These are phyloP conservation scores for Ophion ellenae DNA, from an alignment of 2,888 invertebrate genomes.

Conservation along the genomic window DNA sequence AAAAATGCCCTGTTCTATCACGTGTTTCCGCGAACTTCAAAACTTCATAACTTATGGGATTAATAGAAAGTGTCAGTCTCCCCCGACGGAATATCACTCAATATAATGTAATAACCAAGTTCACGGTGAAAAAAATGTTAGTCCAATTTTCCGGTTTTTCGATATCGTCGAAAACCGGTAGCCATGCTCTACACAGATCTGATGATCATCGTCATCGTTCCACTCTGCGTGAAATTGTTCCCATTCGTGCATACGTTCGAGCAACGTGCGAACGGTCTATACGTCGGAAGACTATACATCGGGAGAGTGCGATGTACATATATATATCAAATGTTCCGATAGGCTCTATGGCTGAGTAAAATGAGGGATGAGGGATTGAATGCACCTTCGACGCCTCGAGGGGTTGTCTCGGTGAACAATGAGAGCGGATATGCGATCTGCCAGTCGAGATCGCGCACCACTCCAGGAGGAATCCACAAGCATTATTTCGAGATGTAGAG, in stretches of 20 bases:
- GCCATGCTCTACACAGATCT: neutral
- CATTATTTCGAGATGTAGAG: conserved; percentile 56
- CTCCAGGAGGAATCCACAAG: conserved; percentile 57
- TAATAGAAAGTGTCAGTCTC: no score
- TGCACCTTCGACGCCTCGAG: conserved; percentile 64
- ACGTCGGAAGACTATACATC: conserved; percentile 14
- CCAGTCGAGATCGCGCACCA: conserved; percentile 42
- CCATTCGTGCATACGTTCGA: neutral
- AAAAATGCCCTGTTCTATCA: no score
- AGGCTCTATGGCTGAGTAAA: conserved; percentile 41
- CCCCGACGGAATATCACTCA: no score
- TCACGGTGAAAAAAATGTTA: no score
- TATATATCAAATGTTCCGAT: conserved; percentile 48
- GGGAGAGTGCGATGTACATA: neutral
- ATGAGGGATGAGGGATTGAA: conserved; percentile 56
- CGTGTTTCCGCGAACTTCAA: no score
- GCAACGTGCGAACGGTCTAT: conserved; percentile 1
- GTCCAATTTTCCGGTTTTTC: no score
- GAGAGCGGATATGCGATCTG: conserved; percentile 55
- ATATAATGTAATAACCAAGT: no score
- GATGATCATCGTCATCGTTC: neutral
- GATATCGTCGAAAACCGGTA: no score
- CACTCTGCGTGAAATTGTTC: neutral
- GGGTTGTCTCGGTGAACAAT: conserved; percentile 63
- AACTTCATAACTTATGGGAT: no score